A percentile compares a stretch with the other conserved stretches of the same genome.
phyloP scores from a whole-genome alignment of 1,140 invertebrate species.

The Bombus superbus region DNA sequence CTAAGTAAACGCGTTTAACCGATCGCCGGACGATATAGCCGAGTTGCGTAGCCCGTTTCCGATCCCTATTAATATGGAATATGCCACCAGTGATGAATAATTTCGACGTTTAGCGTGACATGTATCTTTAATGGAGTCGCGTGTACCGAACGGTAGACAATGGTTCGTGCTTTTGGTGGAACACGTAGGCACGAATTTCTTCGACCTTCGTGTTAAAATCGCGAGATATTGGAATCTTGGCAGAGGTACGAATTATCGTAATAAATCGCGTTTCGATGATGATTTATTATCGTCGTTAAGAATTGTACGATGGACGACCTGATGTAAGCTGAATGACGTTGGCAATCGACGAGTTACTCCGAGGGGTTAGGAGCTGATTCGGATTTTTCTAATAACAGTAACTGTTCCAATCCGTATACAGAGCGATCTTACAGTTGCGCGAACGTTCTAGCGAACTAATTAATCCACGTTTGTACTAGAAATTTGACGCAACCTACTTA shows the following conservation, averaged over 20 bases:
- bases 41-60: constrained; percentile 2
- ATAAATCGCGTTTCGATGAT: not conserved
- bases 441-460: too few relatives aligned
- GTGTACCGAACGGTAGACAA: not conserved
- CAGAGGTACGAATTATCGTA: not conserved
- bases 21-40: not conserved
- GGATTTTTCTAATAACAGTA: too few relatives aligned
- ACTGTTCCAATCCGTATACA: not conserved
- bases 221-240: not conserved
- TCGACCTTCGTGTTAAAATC: not conserved
- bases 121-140: constrained; percentile 5
- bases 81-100: constrained; percentile 16
- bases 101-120: not conserved
- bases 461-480: too few relatives aligned
- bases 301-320: not conserved
- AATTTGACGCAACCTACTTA: too few relatives aligned
- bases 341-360: not conserved
- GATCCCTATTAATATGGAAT: constrained; percentile 27
- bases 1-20: not conserved
- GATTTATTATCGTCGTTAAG: not conserved
- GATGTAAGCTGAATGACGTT: not conserved
- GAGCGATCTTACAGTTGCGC: not conserved
- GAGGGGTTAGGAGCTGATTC: too few relatives aligned
- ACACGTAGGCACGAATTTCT: not conserved
- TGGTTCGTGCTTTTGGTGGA: too few relatives aligned